These are phyloP conservation scores for Drosophila arizonae DNA, from an alignment of 1,140 invertebrate genomes.

Conservation along the genomic window DNA sequence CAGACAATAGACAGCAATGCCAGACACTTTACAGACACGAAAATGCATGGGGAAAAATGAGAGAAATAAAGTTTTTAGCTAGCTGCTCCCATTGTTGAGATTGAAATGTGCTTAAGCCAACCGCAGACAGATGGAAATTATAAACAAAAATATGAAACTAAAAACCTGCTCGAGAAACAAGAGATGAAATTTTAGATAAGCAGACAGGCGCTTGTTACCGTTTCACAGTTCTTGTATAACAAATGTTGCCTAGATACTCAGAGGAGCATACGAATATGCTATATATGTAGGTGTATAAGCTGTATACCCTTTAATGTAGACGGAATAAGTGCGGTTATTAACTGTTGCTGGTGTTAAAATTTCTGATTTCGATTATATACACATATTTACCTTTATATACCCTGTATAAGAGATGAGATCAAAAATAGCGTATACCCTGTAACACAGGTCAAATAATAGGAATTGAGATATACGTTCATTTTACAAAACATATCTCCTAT, in stretches of 20 bases:
- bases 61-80: constrained; percentile 54
- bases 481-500: too few relatives aligned
- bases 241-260: too few relatives aligned
- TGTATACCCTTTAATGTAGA: constrained; percentile 9
- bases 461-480: too few relatives aligned
- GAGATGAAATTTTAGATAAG: constrained; percentile 40
- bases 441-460: too few relatives aligned
- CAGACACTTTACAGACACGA: constrained; percentile 74
- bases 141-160: constrained; percentile 17
- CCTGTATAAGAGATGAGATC: not conserved
- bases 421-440: too few relatives aligned
- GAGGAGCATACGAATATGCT: too few relatives aligned
- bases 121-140: constrained; percentile 18
- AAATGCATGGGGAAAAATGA: constrained; percentile 74
- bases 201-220: constrained; percentile 15
- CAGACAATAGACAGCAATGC: constrained; percentile 43
- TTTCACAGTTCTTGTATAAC: too few relatives aligned
- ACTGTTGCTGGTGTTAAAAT: too few relatives aligned
- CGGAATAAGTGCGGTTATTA: too few relatives aligned
- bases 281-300: not conserved
- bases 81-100: constrained; percentile 7
- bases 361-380: too few relatives aligned
- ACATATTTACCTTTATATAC: not conserved
- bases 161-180: constrained; percentile 42
- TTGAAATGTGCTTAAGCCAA: constrained; percentile 40